Base-by-base conservation (phyloP, 2,113 vertebrate genomes). In the Corythornis vintsioides region DNA sequence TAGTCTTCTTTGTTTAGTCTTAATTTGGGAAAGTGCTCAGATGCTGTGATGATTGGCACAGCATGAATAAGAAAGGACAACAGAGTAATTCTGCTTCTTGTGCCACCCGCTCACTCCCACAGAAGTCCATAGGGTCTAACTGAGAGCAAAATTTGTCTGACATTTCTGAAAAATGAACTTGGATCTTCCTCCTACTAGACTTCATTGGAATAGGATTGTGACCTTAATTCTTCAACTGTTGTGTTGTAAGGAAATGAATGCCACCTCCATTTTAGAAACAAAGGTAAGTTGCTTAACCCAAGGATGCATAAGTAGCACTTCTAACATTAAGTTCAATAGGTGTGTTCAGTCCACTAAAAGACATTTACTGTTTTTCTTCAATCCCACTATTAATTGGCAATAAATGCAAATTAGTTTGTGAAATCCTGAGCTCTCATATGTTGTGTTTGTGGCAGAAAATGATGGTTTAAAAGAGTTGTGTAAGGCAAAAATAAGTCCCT, bases 41-140 rank as follows among this genome's bases (percentile, higher is more conserved):
- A 60, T 93, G 55, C 55, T 92, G 78, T 87, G 81, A 84, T 92
- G 78, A 91, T 79, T 89, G 55, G 29, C 78, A 92, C 50, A 73
- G 42, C 40, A 73, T 80, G 63, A 92, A 91, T 55, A 91, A 15
- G 38, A 82, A 76, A 84, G 50, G 56, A 76, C 73, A 84, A 75
- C 59, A 90, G 45, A 84, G 14, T 75, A 89, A 91, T 92, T 92
- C 55, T 90, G 9, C 50, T 70, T 65, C 52, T 79, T 1, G 1
- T 85, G 63, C 28, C 50, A 66, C 55, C 7, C 28, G 69, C 55
- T 59, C 47, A 70, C 63, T 89, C 33, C 64, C 71, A 70, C 60
- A 79, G 43, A 89, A 79, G 38, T 66, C 55, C 33, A 35, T n/a
- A 48, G 20, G 47, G 22, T 70, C 19, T 84, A 89, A 74, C 43